Conservation (phyloP, 2,888 invertebrate genomes). For the Rutpela maculata region DNA sequence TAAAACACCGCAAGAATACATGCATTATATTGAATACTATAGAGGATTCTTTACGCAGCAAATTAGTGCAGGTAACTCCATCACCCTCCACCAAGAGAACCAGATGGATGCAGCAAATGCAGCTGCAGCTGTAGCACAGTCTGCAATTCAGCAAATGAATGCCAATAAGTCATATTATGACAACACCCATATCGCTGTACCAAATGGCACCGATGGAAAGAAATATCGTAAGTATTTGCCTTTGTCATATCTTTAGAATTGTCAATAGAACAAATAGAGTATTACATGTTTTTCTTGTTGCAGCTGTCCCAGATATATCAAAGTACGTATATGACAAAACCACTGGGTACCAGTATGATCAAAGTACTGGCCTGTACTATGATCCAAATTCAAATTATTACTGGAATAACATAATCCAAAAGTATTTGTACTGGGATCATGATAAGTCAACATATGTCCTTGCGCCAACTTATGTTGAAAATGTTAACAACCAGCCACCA, state of each 20-base stretch:
- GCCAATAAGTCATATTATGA: constrained; percentile 72
- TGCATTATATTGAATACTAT: constrained; percentile 83
- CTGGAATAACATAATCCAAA: constrained; percentile 92
- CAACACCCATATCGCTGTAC: constrained; percentile 74
- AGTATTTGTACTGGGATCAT: constrained; percentile 97
- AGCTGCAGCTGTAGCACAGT: constrained; percentile 92
- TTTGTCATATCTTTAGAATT: background rate
- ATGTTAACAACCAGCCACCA: constrained; percentile 38
- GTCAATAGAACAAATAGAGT: background rate
- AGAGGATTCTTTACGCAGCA: constrained; percentile 83
- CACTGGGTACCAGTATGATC: constrained; percentile 97
- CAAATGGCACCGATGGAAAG: constrained; percentile 81
- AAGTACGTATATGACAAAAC: constrained; percentile 95
- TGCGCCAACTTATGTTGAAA: constrained; percentile 72
- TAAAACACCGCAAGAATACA: constrained; percentile 82
- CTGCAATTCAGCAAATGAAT: constrained; percentile 85
- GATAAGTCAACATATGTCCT: constrained; percentile 80
- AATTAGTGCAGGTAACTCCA: constrained; percentile 77
- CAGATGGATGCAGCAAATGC: constrained; percentile 87
- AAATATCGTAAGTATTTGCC: constrained; percentile 77
- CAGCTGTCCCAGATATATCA: constrained; percentile 89
- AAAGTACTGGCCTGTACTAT: constrained; percentile 94
- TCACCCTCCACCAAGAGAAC: constrained; percentile 75
- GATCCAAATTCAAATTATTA: constrained; percentile 97
- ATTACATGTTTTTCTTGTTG: constrained; percentile 52